A percentile compares a stretch with the other conserved stretches of the same genome.
Conservation (phyloP, 2,797 vertebrate genomes). For the Margarornis squamiger region DNA sequence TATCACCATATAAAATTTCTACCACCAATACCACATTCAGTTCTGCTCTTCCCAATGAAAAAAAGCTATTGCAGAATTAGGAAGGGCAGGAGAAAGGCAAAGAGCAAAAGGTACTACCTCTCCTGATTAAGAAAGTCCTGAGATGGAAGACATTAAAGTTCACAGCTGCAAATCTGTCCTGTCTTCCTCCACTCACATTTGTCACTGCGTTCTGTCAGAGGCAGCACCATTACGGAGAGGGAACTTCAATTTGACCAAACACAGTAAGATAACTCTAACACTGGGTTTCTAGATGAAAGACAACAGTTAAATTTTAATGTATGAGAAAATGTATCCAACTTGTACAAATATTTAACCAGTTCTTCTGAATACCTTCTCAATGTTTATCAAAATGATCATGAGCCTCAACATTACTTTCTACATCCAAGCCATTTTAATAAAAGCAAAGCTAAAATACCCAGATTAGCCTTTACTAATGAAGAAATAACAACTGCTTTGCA, state of each 20-base stretch:
- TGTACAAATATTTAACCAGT: neutral
- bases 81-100: neutral
- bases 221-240: neutral
- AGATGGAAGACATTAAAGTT: neutral
- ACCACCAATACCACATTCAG: neutral
- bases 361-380: neutral
- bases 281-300: neutral
- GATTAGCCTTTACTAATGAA: neutral
- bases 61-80: neutral
- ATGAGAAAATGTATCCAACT: neutral
- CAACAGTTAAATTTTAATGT: neutral
- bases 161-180: neutral
- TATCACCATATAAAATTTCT: neutral
- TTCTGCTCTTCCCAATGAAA: neutral
- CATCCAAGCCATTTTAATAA: neutral
- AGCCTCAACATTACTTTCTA: neutral
- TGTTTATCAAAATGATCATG: rapidly evolving
- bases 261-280: neutral
- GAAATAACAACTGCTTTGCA: neutral
- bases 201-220: neutral
- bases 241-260: neutral
- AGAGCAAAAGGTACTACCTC: neutral
- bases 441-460: neutral
- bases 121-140: neutral
- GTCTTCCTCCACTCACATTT: neutral